phyloP scores from a whole-genome alignment of 1,140 invertebrate genomes.

The Bombyx mandarina region DNA sequence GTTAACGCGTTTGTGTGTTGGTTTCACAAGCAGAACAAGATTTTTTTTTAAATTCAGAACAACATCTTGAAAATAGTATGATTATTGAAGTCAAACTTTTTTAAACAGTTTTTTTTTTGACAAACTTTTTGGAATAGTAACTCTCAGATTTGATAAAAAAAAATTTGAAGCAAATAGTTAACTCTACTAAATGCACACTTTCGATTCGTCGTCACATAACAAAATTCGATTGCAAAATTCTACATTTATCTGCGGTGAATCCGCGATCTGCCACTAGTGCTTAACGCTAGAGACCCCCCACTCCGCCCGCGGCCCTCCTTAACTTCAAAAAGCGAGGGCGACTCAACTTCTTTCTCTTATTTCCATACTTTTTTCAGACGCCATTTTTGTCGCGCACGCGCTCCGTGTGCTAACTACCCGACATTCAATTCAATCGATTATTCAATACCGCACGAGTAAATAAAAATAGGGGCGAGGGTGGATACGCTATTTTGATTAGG shows the following conservation, averaged over 20 bases:
- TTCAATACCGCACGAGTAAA: slow-evolving; percentile 40
- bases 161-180: too few species aligned
- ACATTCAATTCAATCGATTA: slow-evolving; percentile 50
- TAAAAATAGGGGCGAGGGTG: slow-evolving; percentile 29
- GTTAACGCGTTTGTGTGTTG: slow-evolving; percentile 2
- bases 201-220: too few species aligned
- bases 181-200: too few species aligned
- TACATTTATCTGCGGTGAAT: slow-evolving; percentile 2
- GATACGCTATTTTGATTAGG: neutral
- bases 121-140: too few species aligned
- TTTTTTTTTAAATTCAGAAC: too few species aligned
- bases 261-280: slow-evolving; percentile 8
- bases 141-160: too few species aligned
- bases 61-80: too few species aligned
- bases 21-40: too few species aligned
- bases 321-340: slow-evolving; percentile 24
- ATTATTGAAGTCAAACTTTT: too few species aligned
- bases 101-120: too few species aligned
- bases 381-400: slow-evolving; percentile 64
- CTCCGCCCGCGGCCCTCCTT: slow-evolving; percentile 37
- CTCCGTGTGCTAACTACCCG: slow-evolving; percentile 13
- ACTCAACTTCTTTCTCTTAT: slow-evolving; percentile 61
- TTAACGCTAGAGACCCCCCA: slow-evolving; percentile 7
- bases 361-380: slow-evolving; percentile 55
- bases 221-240: too few species aligned